Conservation (phyloP, 2,888 invertebrate species). For the Callimorpha dominula region DNA sequence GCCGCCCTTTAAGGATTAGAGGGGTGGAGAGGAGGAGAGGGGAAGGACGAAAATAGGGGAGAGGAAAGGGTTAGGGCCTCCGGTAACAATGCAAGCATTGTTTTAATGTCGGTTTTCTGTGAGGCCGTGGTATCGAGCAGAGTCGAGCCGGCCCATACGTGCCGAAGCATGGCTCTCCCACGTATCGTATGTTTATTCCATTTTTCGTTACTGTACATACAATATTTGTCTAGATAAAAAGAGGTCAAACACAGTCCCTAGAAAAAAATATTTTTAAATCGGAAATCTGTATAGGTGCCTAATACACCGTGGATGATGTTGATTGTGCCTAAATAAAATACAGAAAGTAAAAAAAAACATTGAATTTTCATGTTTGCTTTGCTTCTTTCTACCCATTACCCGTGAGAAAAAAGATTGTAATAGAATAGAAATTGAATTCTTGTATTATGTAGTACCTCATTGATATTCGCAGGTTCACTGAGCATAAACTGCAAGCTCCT, state of each 20-base stretch:
- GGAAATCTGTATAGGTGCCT: neutral
- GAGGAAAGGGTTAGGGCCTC: too few relatives aligned
- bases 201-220: neutral
- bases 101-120: too few relatives aligned
- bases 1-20: too few relatives aligned
- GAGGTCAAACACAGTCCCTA: neutral
- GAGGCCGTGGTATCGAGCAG: too few relatives aligned
- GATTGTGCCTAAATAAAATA: neutral
- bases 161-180: too few relatives aligned
- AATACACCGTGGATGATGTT: neutral
- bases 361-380: too few relatives aligned
- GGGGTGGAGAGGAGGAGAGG: too few relatives aligned
- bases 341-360: neutral
- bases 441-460: slow-evolving; percentile 46
- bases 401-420: slow-evolving; percentile 19
- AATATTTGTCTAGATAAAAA: slow-evolving; percentile 40
- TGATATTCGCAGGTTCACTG: slow-evolving; percentile 65
- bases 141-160: too few relatives aligned
- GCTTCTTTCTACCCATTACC: slow-evolving; percentile 7
- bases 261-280: neutral
- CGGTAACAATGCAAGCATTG: too few relatives aligned
- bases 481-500: slow-evolving; percentile 71
- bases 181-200: too few relatives aligned
- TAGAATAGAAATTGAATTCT: slow-evolving; percentile 30
- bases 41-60: too few relatives aligned